phyloP scores from a whole-genome alignment of 2,888 invertebrate species.

The Apomyelois bistriatella region DNA sequence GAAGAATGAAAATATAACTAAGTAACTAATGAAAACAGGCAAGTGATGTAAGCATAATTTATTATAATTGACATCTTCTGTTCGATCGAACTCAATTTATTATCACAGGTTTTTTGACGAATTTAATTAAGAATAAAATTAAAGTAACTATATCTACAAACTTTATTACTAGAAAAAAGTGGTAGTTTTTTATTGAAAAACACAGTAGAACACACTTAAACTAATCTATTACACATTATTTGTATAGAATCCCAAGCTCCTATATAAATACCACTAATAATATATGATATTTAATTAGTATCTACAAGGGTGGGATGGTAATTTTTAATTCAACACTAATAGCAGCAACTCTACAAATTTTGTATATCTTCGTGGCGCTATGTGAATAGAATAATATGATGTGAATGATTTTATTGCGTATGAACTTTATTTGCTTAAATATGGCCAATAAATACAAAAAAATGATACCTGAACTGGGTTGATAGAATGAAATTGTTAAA shows the following conservation, averaged over 20 bases:
- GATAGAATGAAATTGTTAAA: no score
- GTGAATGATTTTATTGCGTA: no score
- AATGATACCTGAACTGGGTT: no score
- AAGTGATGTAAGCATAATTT: no score
- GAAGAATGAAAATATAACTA: background rate
- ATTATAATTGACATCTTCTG: constrained; percentile 14
- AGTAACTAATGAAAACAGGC: background rate
- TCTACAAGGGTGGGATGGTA: background rate
- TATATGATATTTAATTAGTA: background rate
- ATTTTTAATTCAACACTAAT: background rate
- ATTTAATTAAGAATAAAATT: constrained; percentile 21
- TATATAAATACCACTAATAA: no score
- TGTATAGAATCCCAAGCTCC: background rate
- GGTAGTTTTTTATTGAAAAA: background rate
- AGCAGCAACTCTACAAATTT: background rate
- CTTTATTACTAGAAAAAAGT: background rate
- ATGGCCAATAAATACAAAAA: no score
- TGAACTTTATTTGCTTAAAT: no score
- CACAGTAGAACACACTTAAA: no score
- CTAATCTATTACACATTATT: background rate
- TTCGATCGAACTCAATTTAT: constrained; percentile 25
- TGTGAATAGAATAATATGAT: no score
- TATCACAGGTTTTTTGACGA: constrained; percentile 72
- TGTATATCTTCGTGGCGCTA: no score
- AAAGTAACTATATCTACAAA: background rate